phyloP scores from a whole-genome alignment of 2,113 vertebrate species.

The Cyanocitta stelleri region DNA sequence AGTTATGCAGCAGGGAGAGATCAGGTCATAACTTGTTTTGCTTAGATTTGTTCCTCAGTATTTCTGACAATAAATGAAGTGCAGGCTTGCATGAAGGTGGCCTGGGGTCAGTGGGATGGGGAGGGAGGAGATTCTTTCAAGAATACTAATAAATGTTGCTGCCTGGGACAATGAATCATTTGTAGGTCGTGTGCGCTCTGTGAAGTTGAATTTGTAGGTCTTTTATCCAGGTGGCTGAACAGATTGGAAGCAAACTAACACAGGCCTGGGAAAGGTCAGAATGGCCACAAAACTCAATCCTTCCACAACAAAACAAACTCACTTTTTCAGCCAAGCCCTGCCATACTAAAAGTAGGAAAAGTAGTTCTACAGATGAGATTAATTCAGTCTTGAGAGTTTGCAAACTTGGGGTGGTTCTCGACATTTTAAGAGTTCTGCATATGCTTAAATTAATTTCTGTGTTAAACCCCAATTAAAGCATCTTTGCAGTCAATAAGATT shows the following conservation, averaged over 20 bases:
- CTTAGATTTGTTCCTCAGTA: slow-evolving; percentile 5
- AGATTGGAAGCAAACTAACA: slow-evolving; percentile 10
- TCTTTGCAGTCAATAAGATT: not conserved
- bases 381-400: not conserved
- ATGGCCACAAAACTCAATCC: not conserved
- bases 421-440: not conserved
- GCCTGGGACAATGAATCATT: slow-evolving; percentile 41
- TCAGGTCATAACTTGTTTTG: slow-evolving; percentile 6
- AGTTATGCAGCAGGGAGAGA: not conserved
- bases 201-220: not conserved
- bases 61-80: slow-evolving; percentile 47
- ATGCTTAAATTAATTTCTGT: not conserved
- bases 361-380: not conserved
- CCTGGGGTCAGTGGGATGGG: slow-evolving; percentile 36
- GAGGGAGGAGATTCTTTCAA: slow-evolving; percentile 27
- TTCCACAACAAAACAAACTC: not conserved
- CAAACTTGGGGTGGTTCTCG: not conserved
- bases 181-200: not conserved
- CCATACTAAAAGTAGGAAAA: not conserved
- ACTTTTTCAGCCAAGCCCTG: not conserved
- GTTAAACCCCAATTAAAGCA: not conserved
- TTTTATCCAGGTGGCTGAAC: slow-evolving; percentile 31
- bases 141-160: slow-evolving; percentile 26
- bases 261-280: not conserved
- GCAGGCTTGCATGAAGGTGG: slow-evolving; percentile 47